phyloP scores from a whole-genome alignment of 2,113 vertebrate species.

The Trochalopteron elliotii region DNA sequence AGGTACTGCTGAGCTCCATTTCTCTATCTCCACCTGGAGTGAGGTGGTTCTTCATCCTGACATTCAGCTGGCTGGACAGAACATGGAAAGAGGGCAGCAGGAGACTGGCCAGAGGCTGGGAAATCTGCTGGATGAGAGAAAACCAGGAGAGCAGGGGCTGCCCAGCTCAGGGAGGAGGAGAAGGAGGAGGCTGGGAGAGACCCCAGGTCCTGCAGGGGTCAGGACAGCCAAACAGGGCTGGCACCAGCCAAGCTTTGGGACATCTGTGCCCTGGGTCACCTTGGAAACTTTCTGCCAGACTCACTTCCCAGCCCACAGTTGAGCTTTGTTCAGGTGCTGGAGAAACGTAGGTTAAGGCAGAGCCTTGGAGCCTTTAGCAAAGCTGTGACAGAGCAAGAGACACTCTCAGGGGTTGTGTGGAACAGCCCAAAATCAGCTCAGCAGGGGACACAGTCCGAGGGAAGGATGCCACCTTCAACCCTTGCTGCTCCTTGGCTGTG shows the following conservation, averaged over 20 bases:
- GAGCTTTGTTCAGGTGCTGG: not conserved
- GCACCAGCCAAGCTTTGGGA: not conserved
- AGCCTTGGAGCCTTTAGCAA: not conserved
- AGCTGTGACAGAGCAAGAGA: not conserved
- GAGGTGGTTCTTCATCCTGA: not conserved
- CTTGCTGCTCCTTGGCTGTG: not conserved
- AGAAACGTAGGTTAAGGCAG: not conserved
- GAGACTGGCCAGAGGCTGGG: not conserved
- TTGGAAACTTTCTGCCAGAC: not conserved
- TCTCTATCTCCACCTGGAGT: not conserved
- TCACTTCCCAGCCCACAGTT: not conserved
- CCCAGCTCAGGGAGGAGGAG: not conserved
- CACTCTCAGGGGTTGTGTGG: not conserved
- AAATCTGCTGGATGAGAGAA: not conserved
- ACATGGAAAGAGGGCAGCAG: not conserved
- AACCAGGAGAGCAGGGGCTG: not conserved
- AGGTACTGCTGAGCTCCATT: not conserved
- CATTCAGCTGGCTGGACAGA: not conserved
- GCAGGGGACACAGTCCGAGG: not conserved
- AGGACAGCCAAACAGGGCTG: not conserved
- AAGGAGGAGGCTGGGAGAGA: not conserved
- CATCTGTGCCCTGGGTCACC: not conserved
- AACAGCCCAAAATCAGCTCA: not conserved
- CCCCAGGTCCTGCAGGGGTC: not conserved
- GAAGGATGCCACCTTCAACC: not conserved